Percentiles rank a stretch among this genome's conserved stretches.
Conservation (phyloP, 2,113 vertebrate genomes). For the Zapus hudsonius region DNA sequence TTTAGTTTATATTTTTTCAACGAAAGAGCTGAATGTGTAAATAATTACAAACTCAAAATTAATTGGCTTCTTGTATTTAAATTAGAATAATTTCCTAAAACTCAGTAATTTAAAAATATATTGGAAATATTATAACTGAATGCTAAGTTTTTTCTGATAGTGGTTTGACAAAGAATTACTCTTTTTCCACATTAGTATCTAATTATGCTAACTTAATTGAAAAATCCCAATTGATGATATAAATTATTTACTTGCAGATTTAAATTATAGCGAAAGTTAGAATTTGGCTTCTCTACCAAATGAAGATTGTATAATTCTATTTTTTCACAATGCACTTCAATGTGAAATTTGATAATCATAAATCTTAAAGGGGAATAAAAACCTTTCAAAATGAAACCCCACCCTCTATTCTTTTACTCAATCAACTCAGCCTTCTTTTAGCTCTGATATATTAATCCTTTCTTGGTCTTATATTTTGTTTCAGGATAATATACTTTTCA, state of each 20-base stretch:
- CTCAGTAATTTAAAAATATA: constrained; percentile 41
- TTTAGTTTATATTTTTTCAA: background rate
- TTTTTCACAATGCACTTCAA: background rate
- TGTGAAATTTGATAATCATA: background rate
- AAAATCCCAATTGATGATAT: background rate
- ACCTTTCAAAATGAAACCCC: background rate
- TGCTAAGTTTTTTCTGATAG: background rate
- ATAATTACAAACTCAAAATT: background rate
- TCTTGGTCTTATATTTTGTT: background rate
- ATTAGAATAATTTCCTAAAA: background rate
- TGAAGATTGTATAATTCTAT: background rate
- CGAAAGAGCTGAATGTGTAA: background rate
- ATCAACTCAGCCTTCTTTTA: background rate
- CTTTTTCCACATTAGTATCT: background rate
- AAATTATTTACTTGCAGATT: background rate
- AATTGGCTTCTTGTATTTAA: background rate
- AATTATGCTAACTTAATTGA: background rate
- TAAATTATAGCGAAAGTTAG: background rate
- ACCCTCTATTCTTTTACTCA: background rate
- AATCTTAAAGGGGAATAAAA: background rate
- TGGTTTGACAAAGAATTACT: background rate
- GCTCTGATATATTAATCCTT: background rate
- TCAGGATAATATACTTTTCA: background rate
- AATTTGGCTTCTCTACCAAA: background rate
- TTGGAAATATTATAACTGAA: constrained; percentile 5